Base-by-base conservation (phyloP, 2,888 invertebrate species). In the Drosophila anomelani region DNA sequence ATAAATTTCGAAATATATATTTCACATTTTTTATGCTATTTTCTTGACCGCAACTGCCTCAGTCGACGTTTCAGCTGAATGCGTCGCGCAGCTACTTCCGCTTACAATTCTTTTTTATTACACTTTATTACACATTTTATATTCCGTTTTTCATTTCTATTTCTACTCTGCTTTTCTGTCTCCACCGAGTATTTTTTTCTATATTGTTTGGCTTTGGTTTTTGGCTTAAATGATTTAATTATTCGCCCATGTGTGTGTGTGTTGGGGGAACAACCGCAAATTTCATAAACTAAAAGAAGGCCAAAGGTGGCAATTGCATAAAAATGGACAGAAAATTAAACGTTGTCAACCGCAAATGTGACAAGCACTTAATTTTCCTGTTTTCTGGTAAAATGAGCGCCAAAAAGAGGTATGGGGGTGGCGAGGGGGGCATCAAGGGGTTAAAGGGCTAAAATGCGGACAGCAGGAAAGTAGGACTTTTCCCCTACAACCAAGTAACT, bases 261-360 rank as follows among this genome's bases (percentile, higher is more conserved):
- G n/a, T 39, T 8, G 26, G 12, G 12, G 32, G 38, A 36, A 29
- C 36, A 55, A n/a, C 38, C 58, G 59, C 57, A 39, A 44, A 59
- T 57, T 38, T 39, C 29, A 39, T 39, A 57, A 59, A 39, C 60
- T 41, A 20, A 23, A 29, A 39, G 29, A 36, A 43, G 39, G 44
- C 68, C 29, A 23, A 23, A 38, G 43, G 38, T 53, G 55, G 63
- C 73, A 41, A 32, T 64, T 66, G 70, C 78, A 78, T 75, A 75
- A 74, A 81, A 81, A 86, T 75, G 77, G 74, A 85, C 78, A 69
- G 78, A 78, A 89, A 89, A 82, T 88, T 88, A 84, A 85, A 86
- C 88, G 88, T 80, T 88, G 80, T 88, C 84, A 85, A 83, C 84
- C 84, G 84, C 84, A 88, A 84, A 88, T 84, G 88, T 88, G 84